A percentile compares a stretch with the other conserved stretches of the same genome.
Evolutionary conservation across 2,113 vertebrate species (phyloP).

Genomic region (Maccullochella peelii): DNA sequence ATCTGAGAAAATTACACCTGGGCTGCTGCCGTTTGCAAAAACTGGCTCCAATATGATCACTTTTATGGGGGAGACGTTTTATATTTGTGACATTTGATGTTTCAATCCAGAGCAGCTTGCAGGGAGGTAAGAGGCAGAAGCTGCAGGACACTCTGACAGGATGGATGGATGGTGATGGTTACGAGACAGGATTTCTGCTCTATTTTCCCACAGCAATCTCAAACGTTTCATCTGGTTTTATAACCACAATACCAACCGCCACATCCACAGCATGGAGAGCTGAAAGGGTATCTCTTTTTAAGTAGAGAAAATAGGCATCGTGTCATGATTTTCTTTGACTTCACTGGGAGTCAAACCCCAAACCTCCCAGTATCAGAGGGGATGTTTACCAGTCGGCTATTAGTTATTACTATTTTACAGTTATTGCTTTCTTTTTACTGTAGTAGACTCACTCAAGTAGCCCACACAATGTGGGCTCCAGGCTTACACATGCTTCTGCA

Average conservation of each 20-base stretch:
- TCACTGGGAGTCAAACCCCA: not conserved
- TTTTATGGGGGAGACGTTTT: not conserved
- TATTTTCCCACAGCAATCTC: not conserved
- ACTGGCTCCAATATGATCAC: not conserved
- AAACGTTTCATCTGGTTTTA: constrained; percentile 31
- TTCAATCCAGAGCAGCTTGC: constrained; percentile 20
- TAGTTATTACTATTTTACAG: not conserved
- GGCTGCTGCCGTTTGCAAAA: not conserved
- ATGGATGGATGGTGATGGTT: constrained; percentile 6
- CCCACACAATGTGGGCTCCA: not conserved
- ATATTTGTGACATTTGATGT: constrained; percentile 28
- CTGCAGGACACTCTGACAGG: not conserved
- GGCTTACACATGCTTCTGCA: not conserved
- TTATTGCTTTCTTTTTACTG: not conserved
- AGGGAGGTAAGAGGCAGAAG: constrained; percentile 14
- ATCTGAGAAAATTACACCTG: not conserved
- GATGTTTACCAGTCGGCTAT: not conserved
- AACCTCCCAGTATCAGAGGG: constrained; percentile 16
- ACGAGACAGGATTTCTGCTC: not conserved
- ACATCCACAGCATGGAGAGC: constrained; percentile 1
- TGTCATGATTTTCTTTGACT: not conserved
- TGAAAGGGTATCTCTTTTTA: not conserved
- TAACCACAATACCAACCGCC: not conserved
- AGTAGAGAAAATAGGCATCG: not conserved
- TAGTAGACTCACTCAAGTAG: not conserved